Conservation (phyloP, 1,140 invertebrate genomes). For the Pantala flavescens region DNA sequence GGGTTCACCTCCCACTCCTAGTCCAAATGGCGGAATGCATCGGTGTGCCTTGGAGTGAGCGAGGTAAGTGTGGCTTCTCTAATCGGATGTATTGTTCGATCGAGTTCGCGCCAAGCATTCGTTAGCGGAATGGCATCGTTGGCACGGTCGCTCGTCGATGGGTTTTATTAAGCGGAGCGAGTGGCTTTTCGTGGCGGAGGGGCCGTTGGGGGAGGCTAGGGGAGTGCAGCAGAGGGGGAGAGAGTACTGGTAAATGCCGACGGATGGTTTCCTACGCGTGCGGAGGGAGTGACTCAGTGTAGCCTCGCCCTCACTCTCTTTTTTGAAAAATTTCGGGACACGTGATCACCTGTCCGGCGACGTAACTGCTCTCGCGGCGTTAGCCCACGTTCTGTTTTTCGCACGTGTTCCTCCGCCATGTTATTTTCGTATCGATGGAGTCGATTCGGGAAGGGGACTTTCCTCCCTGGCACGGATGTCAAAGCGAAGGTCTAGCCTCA, state of each 20-base stretch:
- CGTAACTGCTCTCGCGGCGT: neutral
- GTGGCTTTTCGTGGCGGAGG: neutral
- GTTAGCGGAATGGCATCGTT: no score
- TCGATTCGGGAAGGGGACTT: no score
- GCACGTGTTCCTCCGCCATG: neutral
- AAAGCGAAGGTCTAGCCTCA: no score
- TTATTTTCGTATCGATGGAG: no score
- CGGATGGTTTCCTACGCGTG: neutral
- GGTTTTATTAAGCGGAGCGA: neutral
- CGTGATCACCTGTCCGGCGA: neutral
- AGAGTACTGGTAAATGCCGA: neutral
- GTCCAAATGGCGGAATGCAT: slow-evolving; percentile 7
- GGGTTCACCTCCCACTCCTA: neutral
- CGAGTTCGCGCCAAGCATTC: no score
- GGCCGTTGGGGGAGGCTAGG: neutral
- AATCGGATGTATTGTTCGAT: no score
- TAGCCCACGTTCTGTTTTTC: neutral
- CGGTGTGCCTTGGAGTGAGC: neutral
- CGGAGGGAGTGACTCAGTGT: slow-evolving; percentile 2
- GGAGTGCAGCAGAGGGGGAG: neutral
- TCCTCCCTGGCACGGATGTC: no score
- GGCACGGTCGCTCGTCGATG: no score
- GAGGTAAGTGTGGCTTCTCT: neutral
- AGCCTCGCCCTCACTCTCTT: neutral
- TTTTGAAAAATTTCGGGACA: neutral